Conservation (phyloP, 2,113 vertebrate genomes). For the Sciurus niger region DNA sequence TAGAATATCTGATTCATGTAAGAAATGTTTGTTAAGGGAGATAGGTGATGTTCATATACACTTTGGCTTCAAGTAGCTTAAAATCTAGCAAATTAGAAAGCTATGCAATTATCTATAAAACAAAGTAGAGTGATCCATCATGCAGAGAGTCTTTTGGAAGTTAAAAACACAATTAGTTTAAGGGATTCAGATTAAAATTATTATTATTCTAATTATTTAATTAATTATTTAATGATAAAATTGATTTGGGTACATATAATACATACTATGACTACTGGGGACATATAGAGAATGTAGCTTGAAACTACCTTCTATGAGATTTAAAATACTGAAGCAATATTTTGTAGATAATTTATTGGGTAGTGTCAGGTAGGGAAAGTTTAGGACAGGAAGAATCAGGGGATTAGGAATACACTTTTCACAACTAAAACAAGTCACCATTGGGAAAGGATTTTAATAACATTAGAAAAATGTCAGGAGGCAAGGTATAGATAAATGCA, state of each 20-base stretch:
- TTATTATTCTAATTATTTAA: too few species aligned
- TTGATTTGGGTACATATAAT: background rate
- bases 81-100: background rate
- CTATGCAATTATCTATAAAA: background rate
- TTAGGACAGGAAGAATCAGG: background rate
- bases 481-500: background rate
- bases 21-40: background rate
- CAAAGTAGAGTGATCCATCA: background rate
- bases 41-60: background rate
- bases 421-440: background rate
- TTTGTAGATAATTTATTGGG: background rate
- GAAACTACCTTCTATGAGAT: background rate
- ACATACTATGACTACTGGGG: background rate
- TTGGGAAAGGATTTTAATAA: background rate
- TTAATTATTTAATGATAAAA: background rate
- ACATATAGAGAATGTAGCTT: background rate
- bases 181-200: background rate
- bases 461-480: background rate
- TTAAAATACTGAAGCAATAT: background rate
- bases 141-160: background rate
- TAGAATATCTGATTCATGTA: background rate
- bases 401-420: background rate
- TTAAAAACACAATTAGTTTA: background rate
- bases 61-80: background rate
- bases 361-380: background rate